Percentiles rank a stretch among this genome's conserved stretches.
These are phyloP conservation scores for Cephus spinipes DNA, from an alignment of 2,888 invertebrate species.

Conservation along the genomic window DNA sequence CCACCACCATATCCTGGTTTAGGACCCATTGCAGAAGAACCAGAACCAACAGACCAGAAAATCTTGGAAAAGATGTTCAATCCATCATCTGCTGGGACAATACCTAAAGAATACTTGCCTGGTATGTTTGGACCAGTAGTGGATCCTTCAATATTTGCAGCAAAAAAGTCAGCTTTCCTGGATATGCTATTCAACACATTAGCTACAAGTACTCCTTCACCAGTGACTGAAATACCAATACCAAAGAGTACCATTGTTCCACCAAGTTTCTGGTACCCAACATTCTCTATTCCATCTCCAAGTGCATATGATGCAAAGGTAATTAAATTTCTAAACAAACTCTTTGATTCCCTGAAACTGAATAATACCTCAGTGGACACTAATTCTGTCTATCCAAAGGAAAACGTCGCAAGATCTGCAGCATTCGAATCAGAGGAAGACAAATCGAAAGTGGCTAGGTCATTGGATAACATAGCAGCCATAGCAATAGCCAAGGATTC, in stretches of 20 bases:
- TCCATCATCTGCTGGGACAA: conserved; percentile 9
- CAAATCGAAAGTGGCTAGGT: conserved; percentile 7
- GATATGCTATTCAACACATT: conserved; percentile 54
- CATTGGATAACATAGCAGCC: conserved; percentile 30
- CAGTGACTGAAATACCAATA: conserved; percentile 38
- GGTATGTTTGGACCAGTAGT: conserved; percentile 43
- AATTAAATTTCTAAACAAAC: conserved; percentile 50
- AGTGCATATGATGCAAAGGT: conserved; percentile 57
- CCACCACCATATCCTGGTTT: conserved; percentile 51
- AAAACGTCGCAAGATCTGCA: conserved; percentile 28
- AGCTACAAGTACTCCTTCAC: conserved; percentile 43
- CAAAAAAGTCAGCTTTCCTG: conserved; percentile 55
- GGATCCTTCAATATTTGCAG: conserved; percentile 50
- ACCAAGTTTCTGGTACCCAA: conserved; percentile 56
- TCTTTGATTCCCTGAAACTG: conserved; percentile 51
- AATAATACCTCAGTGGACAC: conserved; percentile 37
- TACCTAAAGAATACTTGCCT: conserved; percentile 45
- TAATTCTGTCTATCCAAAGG: conserved; percentile 11
- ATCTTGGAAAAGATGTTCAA: background rate
- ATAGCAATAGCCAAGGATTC: conserved; percentile 54
- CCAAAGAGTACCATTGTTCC: conserved; percentile 60
- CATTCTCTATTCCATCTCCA: conserved; percentile 48
- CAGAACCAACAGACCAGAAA: conserved; percentile 28
- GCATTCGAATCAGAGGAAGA: conserved; percentile 12
- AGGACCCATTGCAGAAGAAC: conserved; percentile 47